These are phyloP conservation scores for Nephila pilipes DNA, from an alignment of 1,140 invertebrate species.

Conservation along the genomic window DNA sequence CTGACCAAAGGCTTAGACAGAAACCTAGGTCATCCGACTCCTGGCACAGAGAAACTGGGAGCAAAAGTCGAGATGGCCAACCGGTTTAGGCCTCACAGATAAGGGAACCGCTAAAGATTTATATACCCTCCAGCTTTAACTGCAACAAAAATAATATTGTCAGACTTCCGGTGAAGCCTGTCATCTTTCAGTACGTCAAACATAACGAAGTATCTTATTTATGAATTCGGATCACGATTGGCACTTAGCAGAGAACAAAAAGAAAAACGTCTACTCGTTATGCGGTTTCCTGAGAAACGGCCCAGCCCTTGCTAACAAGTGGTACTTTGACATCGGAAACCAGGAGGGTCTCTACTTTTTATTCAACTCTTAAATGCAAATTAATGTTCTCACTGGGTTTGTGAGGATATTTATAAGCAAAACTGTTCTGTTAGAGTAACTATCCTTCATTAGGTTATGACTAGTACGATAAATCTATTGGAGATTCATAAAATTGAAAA, in stretches of 20 bases:
- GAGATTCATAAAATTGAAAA: not conserved
- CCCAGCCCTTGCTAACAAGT: constrained; percentile 26
- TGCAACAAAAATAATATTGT: constrained; percentile 57
- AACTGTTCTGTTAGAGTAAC: not conserved
- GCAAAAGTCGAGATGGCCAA: not conserved
- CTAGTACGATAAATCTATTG: not conserved
- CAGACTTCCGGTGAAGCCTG: constrained; percentile 71
- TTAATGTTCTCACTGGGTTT: not conserved
- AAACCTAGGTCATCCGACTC: constrained; percentile 41
- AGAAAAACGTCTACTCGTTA: constrained; percentile 17
- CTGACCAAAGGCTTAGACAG: constrained; percentile 24
- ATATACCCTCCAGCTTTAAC: not conserved
- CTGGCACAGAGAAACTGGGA: constrained; percentile 23
- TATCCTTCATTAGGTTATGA: not conserved
- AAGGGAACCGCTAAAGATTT: constrained; percentile 47
- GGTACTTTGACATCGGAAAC: not conserved
- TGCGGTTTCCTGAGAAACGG: constrained; percentile 18
- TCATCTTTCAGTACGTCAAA: constrained; percentile 53
- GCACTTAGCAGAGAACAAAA: constrained; percentile 24
- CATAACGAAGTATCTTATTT: constrained; percentile 71
- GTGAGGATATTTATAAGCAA: no score
- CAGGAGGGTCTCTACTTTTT: not conserved
- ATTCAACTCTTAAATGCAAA: not conserved
- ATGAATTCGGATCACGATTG: constrained; percentile 45
- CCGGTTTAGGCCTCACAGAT: constrained; percentile 18